phyloP scores from a whole-genome alignment of 2,797 vertebrate genomes.

The Macropodus opercularis region DNA sequence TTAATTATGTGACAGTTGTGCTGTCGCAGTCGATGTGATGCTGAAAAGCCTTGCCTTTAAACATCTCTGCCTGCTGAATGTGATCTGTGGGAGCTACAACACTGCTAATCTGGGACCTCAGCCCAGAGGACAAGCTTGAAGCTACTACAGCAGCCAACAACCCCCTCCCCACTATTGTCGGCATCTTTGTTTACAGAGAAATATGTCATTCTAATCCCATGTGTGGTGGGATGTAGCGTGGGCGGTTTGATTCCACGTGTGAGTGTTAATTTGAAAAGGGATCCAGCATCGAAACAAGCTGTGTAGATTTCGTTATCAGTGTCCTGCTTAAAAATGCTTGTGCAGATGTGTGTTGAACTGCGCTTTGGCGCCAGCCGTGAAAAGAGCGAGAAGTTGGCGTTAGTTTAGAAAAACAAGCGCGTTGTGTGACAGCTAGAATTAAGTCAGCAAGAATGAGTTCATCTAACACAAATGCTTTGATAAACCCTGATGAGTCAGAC shows the following conservation, averaged over 20 bases:
- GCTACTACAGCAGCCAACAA: constrained; percentile 59
- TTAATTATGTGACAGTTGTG: constrained; percentile 8
- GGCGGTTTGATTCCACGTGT: constrained; percentile 62
- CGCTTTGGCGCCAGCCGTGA: no score
- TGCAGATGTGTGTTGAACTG: no score
- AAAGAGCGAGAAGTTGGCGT: no score
- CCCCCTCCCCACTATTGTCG: constrained; percentile 71
- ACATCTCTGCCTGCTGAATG: constrained; percentile 23
- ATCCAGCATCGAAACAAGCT: constrained; percentile 54
- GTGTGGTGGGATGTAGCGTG: constrained; percentile 67
- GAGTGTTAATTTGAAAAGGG: constrained; percentile 53
- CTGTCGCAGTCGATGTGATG: constrained; percentile 21
- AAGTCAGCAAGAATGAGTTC: background rate
- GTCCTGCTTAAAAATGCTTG: constrained; percentile 40
- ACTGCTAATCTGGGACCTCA: constrained; percentile 63
- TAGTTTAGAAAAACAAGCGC: background rate
- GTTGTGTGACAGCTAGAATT: constrained; percentile 10
- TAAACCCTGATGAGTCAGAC: constrained; percentile 12
- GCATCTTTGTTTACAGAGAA: constrained; percentile 67
- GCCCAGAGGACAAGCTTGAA: constrained; percentile 65
- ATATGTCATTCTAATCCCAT: constrained; percentile 70
- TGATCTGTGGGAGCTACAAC: constrained; percentile 34
- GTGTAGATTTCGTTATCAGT: constrained; percentile 55
- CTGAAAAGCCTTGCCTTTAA: constrained; percentile 14
- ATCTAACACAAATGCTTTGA: constrained; percentile 4